phyloP scores from a whole-genome alignment of 1,140 invertebrate genomes.

The Gryon sp. region DNA sequence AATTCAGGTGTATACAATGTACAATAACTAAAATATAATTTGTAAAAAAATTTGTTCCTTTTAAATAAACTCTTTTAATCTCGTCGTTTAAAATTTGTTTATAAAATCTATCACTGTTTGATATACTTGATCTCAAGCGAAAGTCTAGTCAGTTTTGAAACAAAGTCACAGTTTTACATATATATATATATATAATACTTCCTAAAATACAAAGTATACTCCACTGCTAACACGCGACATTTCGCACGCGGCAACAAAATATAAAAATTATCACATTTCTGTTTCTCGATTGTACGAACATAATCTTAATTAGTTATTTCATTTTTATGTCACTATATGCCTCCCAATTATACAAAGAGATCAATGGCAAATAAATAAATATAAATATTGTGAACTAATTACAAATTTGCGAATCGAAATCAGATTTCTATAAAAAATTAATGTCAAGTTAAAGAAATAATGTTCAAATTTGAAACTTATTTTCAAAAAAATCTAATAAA shows the following conservation, averaged over 20 bases:
- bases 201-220: too few relatives aligned
- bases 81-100: conserved; percentile 34
- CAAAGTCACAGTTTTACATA: too few relatives aligned
- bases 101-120: conserved; percentile 42
- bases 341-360: conserved; percentile 38
- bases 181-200: too few relatives aligned
- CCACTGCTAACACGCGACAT: conserved; percentile 5
- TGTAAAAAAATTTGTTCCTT: conserved; percentile 11
- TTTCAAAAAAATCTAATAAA: too few relatives aligned
- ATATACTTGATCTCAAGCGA: conserved; percentile 10
- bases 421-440: too few relatives aligned
- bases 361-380: conserved; percentile 43
- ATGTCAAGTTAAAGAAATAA: too few relatives aligned
- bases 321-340: conserved; percentile 4
- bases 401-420: conserved; percentile 17
- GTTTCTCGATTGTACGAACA: conserved; percentile 19
- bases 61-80: conserved; percentile 33
- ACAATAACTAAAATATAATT: conserved; percentile 9
- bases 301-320: conserved; percentile 20
- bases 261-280: conserved; percentile 51
- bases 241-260: conserved; percentile 18
- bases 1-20: not conserved
- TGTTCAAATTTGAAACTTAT: too few relatives aligned
- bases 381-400: conserved; percentile 44
- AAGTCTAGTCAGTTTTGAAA: too few relatives aligned